Percentiles rank a stretch among this genome's conserved stretches.
Conservation (phyloP, 1,140 invertebrate species). For the Wiebesia pumilae region DNA sequence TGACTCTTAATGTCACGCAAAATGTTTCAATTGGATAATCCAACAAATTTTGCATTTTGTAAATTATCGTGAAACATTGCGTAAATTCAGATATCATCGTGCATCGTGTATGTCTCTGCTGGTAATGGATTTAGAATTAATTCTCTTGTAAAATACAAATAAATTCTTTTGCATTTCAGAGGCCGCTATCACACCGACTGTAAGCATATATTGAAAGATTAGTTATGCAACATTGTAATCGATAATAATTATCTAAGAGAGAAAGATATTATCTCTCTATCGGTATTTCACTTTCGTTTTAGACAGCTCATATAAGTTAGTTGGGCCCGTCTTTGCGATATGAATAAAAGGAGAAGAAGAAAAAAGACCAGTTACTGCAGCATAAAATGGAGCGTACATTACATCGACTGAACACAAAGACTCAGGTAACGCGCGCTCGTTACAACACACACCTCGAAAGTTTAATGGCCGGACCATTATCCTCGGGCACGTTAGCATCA, state of each 20-base stretch:
- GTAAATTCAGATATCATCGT: too few relatives aligned
- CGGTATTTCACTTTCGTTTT: slow-evolving; percentile 20
- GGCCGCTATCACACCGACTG: not conserved
- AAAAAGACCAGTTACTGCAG: not conserved
- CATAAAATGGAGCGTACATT: slow-evolving; percentile 9
- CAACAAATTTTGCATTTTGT: not conserved
- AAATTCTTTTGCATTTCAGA: not conserved
- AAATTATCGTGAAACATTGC: too few relatives aligned
- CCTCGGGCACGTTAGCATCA: slow-evolving; percentile 18
- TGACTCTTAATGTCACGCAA: not conserved
- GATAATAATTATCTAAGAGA: slow-evolving; percentile 5
- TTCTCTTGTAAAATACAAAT: not conserved
- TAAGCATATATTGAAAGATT: not conserved
- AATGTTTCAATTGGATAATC: not conserved
- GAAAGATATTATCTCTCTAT: not conserved
- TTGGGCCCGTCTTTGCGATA: not conserved
- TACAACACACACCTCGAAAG: slow-evolving; percentile 28
- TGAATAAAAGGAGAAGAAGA: slow-evolving; percentile 2
- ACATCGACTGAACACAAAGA: slow-evolving; percentile 5
- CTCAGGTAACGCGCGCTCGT: not conserved
- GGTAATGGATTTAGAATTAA: not conserved
- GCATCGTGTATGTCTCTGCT: too few relatives aligned
- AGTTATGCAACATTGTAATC: not conserved
- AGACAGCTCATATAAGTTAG: not conserved
- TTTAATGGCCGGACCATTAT: slow-evolving; percentile 37